These are phyloP conservation scores for Pangasius larnaudii DNA, from an alignment of 2,797 vertebrate species.

Conservation along the genomic window DNA sequence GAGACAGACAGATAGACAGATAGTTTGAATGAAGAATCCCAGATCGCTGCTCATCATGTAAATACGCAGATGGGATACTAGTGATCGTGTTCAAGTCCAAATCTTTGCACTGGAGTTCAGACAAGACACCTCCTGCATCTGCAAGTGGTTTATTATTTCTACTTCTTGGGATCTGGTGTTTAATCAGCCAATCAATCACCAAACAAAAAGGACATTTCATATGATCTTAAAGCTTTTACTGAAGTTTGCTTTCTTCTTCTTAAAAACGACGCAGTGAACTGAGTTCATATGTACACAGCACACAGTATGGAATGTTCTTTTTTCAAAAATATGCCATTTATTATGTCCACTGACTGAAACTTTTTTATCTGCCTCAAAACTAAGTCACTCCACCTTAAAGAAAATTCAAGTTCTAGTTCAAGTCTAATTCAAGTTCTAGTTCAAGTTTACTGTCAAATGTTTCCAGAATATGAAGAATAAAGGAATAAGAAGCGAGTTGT, in stretches of 20 bases:
- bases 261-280: neutral
- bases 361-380: no score
- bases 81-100: neutral
- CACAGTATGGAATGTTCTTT: neutral
- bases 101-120: neutral
- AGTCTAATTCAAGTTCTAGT: no score
- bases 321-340: neutral
- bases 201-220: neutral
- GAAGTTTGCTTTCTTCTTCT: neutral
- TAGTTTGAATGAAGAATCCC: conserved; percentile 6
- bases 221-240: neutral
- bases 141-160: neutral
- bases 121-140: neutral
- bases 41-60: neutral
- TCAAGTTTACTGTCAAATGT: no score
- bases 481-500: neutral
- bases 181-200: neutral
- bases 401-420: no score
- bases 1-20: neutral
- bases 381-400: no score
- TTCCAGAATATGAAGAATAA: neutral
- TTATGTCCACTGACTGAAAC: neutral
- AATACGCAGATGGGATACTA: neutral
- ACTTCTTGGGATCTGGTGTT: neutral
- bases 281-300: neutral